Conservation (phyloP, 2,113 vertebrate species). For the Calidris pygmaea region DNA sequence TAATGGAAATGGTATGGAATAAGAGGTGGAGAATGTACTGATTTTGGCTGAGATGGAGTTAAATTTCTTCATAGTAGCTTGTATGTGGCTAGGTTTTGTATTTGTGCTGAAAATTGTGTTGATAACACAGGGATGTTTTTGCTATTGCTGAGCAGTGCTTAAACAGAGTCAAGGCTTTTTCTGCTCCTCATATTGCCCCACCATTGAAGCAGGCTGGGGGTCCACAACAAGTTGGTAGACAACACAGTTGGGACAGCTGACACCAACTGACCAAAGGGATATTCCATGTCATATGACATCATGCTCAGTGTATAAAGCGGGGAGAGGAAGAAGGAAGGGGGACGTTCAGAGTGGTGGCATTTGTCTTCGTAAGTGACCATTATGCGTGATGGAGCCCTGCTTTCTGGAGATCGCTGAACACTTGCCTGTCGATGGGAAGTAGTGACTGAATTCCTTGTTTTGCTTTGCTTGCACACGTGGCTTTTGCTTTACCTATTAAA, state of each 20-base stretch:
- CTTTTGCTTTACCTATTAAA: background rate
- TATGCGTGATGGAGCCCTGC: accelerated
- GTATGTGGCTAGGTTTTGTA: background rate
- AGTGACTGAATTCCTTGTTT: background rate
- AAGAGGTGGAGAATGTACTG: background rate
- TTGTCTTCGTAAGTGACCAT: background rate
- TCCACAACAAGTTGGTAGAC: background rate
- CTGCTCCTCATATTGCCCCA: background rate
- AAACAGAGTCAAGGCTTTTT: background rate
- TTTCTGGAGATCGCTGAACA: background rate
- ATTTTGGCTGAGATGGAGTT: background rate
- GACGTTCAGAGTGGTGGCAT: accelerated
- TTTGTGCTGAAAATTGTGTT: background rate
- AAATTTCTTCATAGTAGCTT: background rate
- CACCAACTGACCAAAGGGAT: background rate
- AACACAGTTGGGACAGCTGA: background rate
- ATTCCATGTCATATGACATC: background rate
- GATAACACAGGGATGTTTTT: background rate
- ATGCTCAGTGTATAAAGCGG: background rate
- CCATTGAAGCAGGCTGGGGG: background rate
- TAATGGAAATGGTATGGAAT: background rate
- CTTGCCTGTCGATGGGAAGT: accelerated
- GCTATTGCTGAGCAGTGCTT: background rate
- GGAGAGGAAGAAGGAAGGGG: background rate
- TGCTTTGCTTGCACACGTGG: accelerated